Evolutionary conservation across 92 coral and sea anemone species (phyloP).

Genomic region (Paragorgia papillata): DNA sequence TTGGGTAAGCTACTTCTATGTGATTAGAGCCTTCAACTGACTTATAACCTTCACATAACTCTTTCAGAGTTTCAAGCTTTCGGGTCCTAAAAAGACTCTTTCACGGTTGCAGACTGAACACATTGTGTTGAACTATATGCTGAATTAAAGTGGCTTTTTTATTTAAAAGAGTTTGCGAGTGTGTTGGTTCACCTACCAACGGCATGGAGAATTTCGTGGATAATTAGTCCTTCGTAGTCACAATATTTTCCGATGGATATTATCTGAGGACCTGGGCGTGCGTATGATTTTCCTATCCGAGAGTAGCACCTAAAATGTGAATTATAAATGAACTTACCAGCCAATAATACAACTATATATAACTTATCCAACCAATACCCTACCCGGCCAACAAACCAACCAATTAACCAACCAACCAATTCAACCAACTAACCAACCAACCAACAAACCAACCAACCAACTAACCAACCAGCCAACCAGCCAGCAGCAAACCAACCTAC

Average conservation of each 20-base stretch:
- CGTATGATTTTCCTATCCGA: conserved; percentile 61
- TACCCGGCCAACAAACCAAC: background rate
- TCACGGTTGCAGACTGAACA: too few species aligned
- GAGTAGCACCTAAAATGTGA: conserved; percentile 66
- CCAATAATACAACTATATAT: background rate
- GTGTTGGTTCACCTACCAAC: conserved; percentile 80
- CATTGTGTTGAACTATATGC: too few species aligned
- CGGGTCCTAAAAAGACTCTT: too few species aligned
- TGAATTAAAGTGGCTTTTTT: too few species aligned
- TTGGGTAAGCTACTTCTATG: too few species aligned
- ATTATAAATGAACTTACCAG: background rate
- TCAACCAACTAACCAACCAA: background rate
- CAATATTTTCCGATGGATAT: conserved; percentile 75
- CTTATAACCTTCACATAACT: too few species aligned
- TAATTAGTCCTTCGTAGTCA: conserved; percentile 62
- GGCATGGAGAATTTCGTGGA: conserved; percentile 83
- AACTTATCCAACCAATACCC: background rate
- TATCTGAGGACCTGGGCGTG: conserved; percentile 53
- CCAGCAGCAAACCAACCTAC: background rate
- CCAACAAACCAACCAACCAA: background rate
- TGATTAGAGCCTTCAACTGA: too few species aligned
- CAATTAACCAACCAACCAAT: too few species aligned
- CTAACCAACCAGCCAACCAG: background rate
- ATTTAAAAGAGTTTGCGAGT: too few species aligned
- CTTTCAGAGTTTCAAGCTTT: too few species aligned